Percentiles rank a stretch among this genome's conserved stretches.
These are phyloP conservation scores for Perithous albicinctus DNA, from an alignment of 2,888 invertebrate genomes.

Conservation along the genomic window DNA sequence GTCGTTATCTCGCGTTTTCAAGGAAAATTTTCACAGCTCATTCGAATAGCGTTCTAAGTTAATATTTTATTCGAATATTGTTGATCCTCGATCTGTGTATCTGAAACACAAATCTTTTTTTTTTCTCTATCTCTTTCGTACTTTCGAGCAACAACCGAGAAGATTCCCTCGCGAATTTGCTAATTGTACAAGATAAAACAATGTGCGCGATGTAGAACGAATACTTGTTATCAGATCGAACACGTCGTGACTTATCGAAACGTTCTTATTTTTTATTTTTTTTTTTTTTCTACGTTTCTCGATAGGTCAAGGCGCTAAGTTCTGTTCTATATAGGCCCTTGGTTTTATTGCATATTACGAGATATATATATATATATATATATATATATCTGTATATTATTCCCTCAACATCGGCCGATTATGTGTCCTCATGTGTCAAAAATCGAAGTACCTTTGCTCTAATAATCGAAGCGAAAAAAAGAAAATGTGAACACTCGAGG, in stretches of 20 bases:
- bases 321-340: constrained; percentile 26
- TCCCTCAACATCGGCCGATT: constrained; percentile 18
- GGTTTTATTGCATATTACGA: constrained; percentile 52
- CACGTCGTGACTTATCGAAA: neutral
- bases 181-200: constrained; percentile 58
- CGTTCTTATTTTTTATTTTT: too few species aligned
- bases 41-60: too few species aligned
- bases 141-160: constrained; percentile 3
- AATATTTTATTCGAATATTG: too few species aligned
- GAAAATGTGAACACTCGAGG: neutral
- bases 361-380: too few species aligned
- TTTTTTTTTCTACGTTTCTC: neutral
- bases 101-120: neutral
- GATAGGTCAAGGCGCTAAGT: constrained; percentile 4
- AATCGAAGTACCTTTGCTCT: neutral
- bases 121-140: constrained; percentile 28
- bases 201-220: constrained; percentile 37
- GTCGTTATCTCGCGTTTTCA: too few species aligned
- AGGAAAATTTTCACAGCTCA: too few species aligned
- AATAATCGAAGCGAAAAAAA: constrained; percentile 32
- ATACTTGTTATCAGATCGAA: neutral
- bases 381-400: too few species aligned
- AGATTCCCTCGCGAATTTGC: constrained; percentile 41
- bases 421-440: constrained; percentile 6
- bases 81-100: neutral